phyloP scores from a whole-genome alignment of 2,113 vertebrate species.

The Odontesthes bonariensis region DNA sequence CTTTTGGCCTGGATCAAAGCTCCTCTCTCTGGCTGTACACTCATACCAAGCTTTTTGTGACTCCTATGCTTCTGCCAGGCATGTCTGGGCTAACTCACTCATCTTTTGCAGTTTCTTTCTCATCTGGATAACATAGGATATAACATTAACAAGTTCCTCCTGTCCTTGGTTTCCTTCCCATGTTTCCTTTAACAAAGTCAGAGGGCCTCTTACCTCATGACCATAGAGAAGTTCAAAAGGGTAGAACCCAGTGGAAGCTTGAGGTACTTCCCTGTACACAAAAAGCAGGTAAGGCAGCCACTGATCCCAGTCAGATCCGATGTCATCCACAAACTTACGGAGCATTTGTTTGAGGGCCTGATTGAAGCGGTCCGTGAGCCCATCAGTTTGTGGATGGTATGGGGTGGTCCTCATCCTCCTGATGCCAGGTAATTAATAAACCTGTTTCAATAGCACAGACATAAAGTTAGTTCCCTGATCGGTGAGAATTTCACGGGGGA shows the following conservation, averaged over 20 bases:
- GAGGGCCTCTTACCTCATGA: neutral
- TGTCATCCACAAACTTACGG: slow-evolving; percentile 8
- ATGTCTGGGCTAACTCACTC: too few species aligned
- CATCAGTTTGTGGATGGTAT: too few species aligned
- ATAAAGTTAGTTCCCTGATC: neutral
- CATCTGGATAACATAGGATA: too few species aligned
- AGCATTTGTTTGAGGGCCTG: slow-evolving; percentile 15
- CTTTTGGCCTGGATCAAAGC: too few species aligned
- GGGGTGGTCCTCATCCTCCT: too few species aligned
- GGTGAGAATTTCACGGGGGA: neutral
- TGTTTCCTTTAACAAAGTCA: neutral
- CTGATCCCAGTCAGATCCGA: neutral
- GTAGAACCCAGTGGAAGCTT: neutral
- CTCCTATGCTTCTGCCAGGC: too few species aligned
- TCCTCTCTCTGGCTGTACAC: too few species aligned
- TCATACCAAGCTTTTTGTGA: too few species aligned
- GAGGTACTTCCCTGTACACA: slow-evolving; percentile 3
- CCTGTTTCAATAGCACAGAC: neutral
- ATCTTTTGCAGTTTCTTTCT: too few species aligned
- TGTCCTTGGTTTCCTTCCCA: neutral
- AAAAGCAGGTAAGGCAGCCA: slow-evolving; percentile 25
- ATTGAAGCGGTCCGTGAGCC: too few species aligned
- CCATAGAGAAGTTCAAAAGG: neutral
- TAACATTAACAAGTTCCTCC: too few species aligned
- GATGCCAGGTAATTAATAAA: neutral